These are phyloP conservation scores for Drosophila nr. perissopoda DNA, from an alignment of 2,888 invertebrate species.

Conservation along the genomic window DNA sequence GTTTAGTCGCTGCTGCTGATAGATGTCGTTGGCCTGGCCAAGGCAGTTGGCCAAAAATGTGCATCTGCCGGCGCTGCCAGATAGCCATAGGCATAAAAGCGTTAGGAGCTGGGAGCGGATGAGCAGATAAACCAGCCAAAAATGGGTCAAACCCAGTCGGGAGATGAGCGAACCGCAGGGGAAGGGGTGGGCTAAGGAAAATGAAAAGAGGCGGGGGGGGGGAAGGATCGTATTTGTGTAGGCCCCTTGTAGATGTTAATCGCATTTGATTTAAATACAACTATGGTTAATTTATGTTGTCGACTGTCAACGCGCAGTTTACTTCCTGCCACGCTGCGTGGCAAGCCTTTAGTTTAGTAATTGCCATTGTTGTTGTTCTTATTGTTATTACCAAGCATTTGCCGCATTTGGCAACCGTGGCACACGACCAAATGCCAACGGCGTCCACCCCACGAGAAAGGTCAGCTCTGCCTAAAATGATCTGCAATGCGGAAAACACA, in stretches of 20 bases:
- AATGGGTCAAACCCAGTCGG: constrained; percentile 62
- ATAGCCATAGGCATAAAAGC: constrained; percentile 59
- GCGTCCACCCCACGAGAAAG: constrained; percentile 23
- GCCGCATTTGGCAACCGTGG: constrained; percentile 55
- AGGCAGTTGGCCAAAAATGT: constrained; percentile 58
- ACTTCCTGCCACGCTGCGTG: constrained; percentile 66
- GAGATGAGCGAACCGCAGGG: neutral
- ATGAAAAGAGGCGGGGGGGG: neutral
- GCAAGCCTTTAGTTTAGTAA: constrained; percentile 32
- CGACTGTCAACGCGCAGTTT: constrained; percentile 67
- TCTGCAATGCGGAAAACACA: constrained; percentile 27
- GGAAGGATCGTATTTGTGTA: constrained; percentile 15
- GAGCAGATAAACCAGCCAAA: constrained; percentile 48
- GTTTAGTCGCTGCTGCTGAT: constrained; percentile 59
- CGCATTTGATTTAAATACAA: constrained; percentile 79
- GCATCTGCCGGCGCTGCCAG: constrained; percentile 49
- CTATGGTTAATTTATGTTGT: constrained; percentile 80
- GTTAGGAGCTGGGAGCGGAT: neutral
- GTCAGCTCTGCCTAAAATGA: constrained; percentile 32
- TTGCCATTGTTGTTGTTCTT: constrained; percentile 9
- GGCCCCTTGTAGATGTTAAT: constrained; percentile 68
- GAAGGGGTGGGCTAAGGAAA: neutral
- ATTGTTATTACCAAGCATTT: constrained; percentile 8
- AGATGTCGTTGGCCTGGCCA: constrained; percentile 29
- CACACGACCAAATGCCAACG: constrained; percentile 50